These are phyloP conservation scores for Anableps anableps DNA, from an alignment of 2,797 vertebrate species.

Conservation along the genomic window DNA sequence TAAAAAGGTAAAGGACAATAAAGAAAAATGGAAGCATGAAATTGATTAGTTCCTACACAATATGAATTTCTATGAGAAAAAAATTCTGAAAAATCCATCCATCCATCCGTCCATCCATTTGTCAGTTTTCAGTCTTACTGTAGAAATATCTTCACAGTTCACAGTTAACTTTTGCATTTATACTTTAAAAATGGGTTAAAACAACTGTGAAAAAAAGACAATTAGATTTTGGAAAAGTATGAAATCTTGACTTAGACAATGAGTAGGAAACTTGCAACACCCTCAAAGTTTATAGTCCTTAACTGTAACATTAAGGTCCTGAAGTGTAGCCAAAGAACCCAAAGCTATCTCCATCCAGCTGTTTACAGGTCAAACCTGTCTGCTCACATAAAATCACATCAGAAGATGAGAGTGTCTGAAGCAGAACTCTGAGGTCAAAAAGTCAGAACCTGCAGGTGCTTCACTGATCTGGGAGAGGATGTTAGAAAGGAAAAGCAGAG, in stretches of 20 bases:
- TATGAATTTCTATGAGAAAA: background rate
- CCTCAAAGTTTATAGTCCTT: background rate
- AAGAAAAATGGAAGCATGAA: background rate
- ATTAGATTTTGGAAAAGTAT: background rate
- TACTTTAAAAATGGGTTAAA: background rate
- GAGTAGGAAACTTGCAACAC: background rate
- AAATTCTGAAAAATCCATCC: background rate
- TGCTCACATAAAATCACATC: background rate
- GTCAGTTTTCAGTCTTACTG: background rate
- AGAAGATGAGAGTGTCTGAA: background rate
- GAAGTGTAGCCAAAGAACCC: background rate
- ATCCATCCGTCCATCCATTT: background rate
- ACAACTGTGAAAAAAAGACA: background rate
- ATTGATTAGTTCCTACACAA: background rate
- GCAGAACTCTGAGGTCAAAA: constrained; percentile 52
- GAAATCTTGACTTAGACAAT: background rate
- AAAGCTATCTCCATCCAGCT: constrained; percentile 2
- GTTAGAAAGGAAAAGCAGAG: constrained; percentile 38
- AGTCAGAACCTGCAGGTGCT: constrained; percentile 79
- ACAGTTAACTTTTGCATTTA: background rate
- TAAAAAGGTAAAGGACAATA: background rate
- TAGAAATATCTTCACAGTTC: background rate
- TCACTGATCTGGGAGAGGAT: constrained; percentile 36
- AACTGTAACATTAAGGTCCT: background rate
- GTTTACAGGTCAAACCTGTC: constrained; percentile 7